Evolutionary conservation across 2,888 invertebrate species (phyloP), one percentile per base, ranked within the genome.

Genomic region (Brachylomia viminalis): DNA sequence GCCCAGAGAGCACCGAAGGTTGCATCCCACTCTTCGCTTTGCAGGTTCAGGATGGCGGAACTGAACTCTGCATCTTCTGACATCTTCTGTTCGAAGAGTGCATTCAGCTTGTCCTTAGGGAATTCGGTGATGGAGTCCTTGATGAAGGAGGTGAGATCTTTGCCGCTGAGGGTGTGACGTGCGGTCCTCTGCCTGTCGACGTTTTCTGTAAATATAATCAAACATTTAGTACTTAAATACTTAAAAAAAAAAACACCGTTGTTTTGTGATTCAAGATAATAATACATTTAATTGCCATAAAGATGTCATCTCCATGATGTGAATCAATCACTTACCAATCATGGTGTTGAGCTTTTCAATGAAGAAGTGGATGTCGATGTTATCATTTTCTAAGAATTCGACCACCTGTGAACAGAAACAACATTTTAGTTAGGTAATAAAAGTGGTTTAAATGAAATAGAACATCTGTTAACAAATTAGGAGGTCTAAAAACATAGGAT

Each of bases 361-460:
- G 89, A 95, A 96, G 91, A 83, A 95, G 23, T 91, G 77, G 56
- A 96, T 93, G 75, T 96, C 96, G 49, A 96, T 95, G 82, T 94
- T 94, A 83, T 95, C 93, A 30, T 92, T 91, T 86, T 95, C 95
- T 80, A 96, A 90, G 85, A 94, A 96, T 0, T 95, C 92, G 38
- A 95, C 87, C 75, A 95, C 92, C 96, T 96, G 90, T 20, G 10
- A 59, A 69, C 23, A 71, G 15, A 42, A 69, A 65, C 8, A 47
- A 10, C 47, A 54, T 17, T 1, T 13, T 42, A n/a, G 47, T 62
- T 4, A 30, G 6, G 3, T 54, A 17, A 17, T 7, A 20, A 47
- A 71, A 52, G 11, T 23, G 23, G 2, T 20, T 23, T 8, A 42
- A 64, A 49, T 42, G 7, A 54, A 77, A 62, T 7, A 27, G 2